These are phyloP conservation scores for Noctuana brunneofusca DNA, from an alignment of 2,888 invertebrate species.

Conservation along the genomic window DNA sequence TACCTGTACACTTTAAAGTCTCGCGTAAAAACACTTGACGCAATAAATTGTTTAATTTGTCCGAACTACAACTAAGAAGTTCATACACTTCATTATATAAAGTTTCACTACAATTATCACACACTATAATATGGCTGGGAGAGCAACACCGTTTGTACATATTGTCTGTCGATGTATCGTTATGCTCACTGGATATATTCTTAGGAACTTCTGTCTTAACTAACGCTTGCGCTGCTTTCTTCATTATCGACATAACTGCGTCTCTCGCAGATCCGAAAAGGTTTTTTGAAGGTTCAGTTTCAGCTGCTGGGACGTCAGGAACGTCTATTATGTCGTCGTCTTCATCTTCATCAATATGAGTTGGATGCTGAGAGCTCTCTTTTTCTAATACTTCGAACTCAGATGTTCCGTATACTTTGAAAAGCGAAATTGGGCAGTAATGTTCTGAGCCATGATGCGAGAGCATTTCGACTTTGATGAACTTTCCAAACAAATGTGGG, in stretches of 20 bases:
- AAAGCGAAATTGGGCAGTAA: constrained; percentile 98
- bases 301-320: constrained; percentile 70
- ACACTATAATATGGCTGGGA: constrained; percentile 88
- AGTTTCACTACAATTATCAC: constrained; percentile 88
- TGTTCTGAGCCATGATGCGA: constrained; percentile 98
- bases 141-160: constrained; percentile 85
- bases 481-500: constrained; percentile 93
- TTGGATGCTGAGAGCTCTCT: constrained; percentile 87
- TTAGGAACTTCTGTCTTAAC: constrained; percentile 87
- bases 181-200: constrained; percentile 79
- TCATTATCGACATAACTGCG: constrained; percentile 95
- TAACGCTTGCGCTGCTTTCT: constrained; percentile 94
- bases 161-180: constrained; percentile 70
- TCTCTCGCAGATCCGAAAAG: constrained; percentile 94
- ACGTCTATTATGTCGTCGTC: constrained; percentile 86
- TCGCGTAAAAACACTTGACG: constrained; percentile 83
- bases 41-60: constrained; percentile 84
- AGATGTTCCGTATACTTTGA: constrained; percentile 96
- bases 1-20: constrained; percentile 83
- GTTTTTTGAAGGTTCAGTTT: constrained; percentile 85
- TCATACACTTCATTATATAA: constrained; percentile 88
- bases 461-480: constrained; percentile 94
- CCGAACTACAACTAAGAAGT: constrained; percentile 87
- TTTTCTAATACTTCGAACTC: constrained; percentile 95
- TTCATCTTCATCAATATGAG: constrained; percentile 85